Conservation (phyloP, 2,888 invertebrate genomes). For the Carpatolechia fugitivella region DNA sequence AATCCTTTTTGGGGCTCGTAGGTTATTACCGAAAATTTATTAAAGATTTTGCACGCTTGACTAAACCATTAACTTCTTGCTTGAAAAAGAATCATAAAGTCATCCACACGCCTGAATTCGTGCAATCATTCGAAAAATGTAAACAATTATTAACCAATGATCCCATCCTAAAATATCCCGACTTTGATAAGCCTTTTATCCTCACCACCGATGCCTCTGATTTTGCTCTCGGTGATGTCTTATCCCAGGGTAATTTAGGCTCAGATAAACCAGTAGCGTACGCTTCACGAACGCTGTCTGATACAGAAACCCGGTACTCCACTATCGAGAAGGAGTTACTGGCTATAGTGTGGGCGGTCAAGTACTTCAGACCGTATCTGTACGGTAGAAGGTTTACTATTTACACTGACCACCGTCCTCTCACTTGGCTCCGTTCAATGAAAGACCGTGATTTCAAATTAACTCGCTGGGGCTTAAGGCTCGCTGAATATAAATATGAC, state of each 20-base stretch:
- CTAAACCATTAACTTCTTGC: slow-evolving; percentile 29
- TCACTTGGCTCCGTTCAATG: background rate
- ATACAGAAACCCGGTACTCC: slow-evolving; percentile 8
- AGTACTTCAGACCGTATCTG: slow-evolving; percentile 11
- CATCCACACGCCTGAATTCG: slow-evolving; percentile 24
- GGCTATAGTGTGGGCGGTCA: slow-evolving; percentile 11
- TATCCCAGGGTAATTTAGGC: slow-evolving; percentile 3
- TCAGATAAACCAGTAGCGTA: slow-evolving; percentile 19
- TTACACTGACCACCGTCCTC: background rate
- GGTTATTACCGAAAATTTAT: slow-evolving; percentile 51
- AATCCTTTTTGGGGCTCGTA: slow-evolving; percentile 39
- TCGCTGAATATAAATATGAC: slow-evolving; percentile 18
- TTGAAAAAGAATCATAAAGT: slow-evolving; percentile 28
- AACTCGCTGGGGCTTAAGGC: slow-evolving; percentile 35
- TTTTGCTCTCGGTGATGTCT: slow-evolving; percentile 15
- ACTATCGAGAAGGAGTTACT: slow-evolving; percentile 19
- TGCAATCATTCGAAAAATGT: slow-evolving; percentile 24
- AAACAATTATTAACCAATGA: slow-evolving; percentile 26
- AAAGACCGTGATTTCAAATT: slow-evolving; percentile 27
- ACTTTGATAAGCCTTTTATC: slow-evolving; percentile 18
- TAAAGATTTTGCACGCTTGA: slow-evolving; percentile 33
- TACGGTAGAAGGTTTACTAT: background rate
- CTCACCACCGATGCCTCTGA: slow-evolving; percentile 17
- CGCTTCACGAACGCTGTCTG: slow-evolving; percentile 22
- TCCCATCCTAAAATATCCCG: slow-evolving; percentile 19